These are phyloP conservation scores for Acanthopleura granulata DNA, from an alignment of 2,888 invertebrate species.

Conservation along the genomic window DNA sequence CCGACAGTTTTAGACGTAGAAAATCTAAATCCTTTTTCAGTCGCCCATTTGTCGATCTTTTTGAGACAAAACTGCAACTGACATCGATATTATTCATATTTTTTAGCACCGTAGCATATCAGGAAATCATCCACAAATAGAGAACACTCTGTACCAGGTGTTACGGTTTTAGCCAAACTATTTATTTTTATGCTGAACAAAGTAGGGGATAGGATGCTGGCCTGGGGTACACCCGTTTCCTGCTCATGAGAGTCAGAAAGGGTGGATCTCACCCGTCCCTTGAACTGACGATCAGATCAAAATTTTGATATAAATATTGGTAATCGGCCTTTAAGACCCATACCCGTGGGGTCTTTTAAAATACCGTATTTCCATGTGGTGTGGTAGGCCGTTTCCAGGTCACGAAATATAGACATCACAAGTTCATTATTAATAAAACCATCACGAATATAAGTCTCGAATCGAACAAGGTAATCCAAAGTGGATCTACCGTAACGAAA, in stretches of 20 bases:
- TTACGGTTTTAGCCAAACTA: background rate
- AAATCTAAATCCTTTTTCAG: no score
- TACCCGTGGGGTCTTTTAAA: constrained; percentile 25
- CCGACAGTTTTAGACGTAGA: no score
- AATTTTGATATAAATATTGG: constrained; percentile 26
- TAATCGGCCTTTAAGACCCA: constrained; percentile 33
- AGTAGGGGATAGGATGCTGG: constrained; percentile 16
- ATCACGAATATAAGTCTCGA: no score
- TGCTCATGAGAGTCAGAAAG: constrained; percentile 21
- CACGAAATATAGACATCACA: no score
- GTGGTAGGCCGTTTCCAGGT: constrained; percentile 26
- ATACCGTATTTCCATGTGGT: constrained; percentile 29
- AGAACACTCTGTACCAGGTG: background rate
- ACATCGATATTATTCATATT: background rate
- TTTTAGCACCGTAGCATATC: background rate
- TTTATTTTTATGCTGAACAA: constrained; percentile 16
- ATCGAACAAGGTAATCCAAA: no score
- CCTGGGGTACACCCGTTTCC: constrained; percentile 16
- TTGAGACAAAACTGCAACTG: background rate
- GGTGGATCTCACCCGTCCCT: constrained; percentile 20
- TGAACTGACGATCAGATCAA: constrained; percentile 7
- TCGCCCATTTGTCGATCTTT: no score
- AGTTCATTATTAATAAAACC: no score
- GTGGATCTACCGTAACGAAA: no score
- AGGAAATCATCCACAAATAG: background rate